Base-by-base conservation (phyloP, 2,113 vertebrate species). In the Plotosus lineatus region DNA sequence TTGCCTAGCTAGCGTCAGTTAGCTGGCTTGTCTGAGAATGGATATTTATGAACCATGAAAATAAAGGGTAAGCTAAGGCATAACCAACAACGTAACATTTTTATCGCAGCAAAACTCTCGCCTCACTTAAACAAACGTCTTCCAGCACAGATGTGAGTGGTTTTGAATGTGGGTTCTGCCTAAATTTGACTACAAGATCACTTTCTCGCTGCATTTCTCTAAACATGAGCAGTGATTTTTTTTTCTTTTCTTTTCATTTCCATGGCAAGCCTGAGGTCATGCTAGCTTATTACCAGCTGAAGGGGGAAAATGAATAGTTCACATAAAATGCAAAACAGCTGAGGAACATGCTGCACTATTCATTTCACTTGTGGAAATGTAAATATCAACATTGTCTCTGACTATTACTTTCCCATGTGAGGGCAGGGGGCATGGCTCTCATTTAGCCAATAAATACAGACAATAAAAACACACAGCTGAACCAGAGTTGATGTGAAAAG, bases 321-420 rank as follows among this genome's bases (percentile, higher is more conserved):
- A 50, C 10, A 48, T 75, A 81, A 84, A 79, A 84, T 84, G 74
- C 83, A 77, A 84, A 84, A 48, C 60, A 81, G 83, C 66, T 31
- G 5, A 69, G 56, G 74, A 81, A 84, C 80, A 81, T 66, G 33
- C 38, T 53, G 51, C 17, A 23, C 68, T 73, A 81, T 84, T 81
- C 31, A 81, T 65, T 78, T 42, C 26, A 1, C 48, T 51, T 33
- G 46, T 78, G 6, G 33, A 76, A 42, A 77, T 77, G 19, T 36
- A 71, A 42, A 78, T 69, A 79, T 44, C 33, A 65, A 42, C 38
- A 40, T 66, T 36, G 55, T 23, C 31, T 58, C 44, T 60, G 26
- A 79, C 26, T 61, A 23, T 36, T 77, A 3, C 23, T 23, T 50
- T 79, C 71, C 71, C 50, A 4, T 33, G 50, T 48, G 68, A 23